Evolutionary conservation across 2,797 vertebrate species (phyloP), one percentile per base, ranked within the genome.

Genomic region (Pseudomugil gertrudae): DNA sequence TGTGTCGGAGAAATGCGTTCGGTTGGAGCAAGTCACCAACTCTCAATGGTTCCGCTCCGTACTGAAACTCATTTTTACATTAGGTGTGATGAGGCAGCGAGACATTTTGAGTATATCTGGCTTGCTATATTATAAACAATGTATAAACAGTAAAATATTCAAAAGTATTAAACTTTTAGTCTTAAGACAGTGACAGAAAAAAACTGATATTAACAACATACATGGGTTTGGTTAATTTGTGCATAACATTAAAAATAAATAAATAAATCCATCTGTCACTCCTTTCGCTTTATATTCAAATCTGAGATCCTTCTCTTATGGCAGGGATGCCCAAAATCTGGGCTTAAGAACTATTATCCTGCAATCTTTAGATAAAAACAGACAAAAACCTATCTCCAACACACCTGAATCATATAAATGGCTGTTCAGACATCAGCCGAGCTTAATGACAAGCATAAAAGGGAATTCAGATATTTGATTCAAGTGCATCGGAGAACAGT

Each of bases 1-100:
- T 83, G 76, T 26, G 51, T 59, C 38, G 1, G 1, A 9, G 24
- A 90, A 91, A 86, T 0, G 29, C 0, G 68, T 83, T 86, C 91
- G 90, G 51, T 0, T 32, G 0, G 26, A 5, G 1, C 23, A 13
- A 1, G 0, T 1, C 9, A 19, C 0, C 1, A 1, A 1, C 5
- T 8, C 5, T 5, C 0, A 63, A 72, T 15, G n/a, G 87, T 91
- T 90, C 90, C 90, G 67, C 17, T 1, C 1, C 0, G 35, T 33
- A 43, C 38, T 43, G 38, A 17, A 40, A 17, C 4, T 7, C 2
- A 6, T 43, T 6, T 17, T 2, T 9, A 14, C 4, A 1, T n/a
- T 43, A 6, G 17, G 3, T 17, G 17, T 2, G 17, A 2, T 40
- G 19, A 19, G 17, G 7, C 3, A 5, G 15, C 5, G 33, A 35